Percentiles rank a stretch among this genome's conserved stretches.
These are phyloP conservation scores for Lethenteron camtschaticum DNA, from an alignment of 2,113 vertebrate genomes.

Conservation along the genomic window DNA sequence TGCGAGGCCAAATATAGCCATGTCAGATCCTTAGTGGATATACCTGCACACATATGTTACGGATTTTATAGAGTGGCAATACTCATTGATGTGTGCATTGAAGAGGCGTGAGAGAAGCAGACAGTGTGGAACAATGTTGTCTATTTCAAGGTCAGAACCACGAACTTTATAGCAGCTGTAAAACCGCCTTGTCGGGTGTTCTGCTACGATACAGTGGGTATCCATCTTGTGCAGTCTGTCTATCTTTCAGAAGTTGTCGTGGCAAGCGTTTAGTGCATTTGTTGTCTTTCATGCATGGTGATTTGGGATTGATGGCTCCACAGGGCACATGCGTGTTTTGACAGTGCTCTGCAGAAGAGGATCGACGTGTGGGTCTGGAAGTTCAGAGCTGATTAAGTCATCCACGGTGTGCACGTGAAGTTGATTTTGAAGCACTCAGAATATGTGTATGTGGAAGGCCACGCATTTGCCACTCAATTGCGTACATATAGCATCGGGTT, in stretches of 20 bases:
- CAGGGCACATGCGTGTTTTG: background rate
- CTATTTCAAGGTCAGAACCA: conserved; percentile 4
- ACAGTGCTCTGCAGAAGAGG: conserved; percentile 3
- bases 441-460: background rate
- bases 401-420: background rate
- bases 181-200: background rate
- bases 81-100: conserved; percentile 5
- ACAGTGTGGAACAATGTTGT: conserved; percentile 3
- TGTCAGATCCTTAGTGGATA: conserved; percentile 2
- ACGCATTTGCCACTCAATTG: conserved; percentile 1
- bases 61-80: background rate
- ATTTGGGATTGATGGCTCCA: conserved; percentile 5
- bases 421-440: background rate
- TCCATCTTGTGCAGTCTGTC: conserved; percentile 4
- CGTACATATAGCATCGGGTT: background rate
- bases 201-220: conserved; percentile 5
- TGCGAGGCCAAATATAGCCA: conserved; percentile 1
- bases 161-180: background rate
- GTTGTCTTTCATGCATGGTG: conserved; percentile 2
- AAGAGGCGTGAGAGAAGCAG: background rate
- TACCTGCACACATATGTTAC: conserved; percentile 1
- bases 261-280: conserved; percentile 2
- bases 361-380: background rate
- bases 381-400: background rate
- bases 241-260: conserved; percentile 5